phyloP scores from a whole-genome alignment of 2,113 vertebrate genomes.

The Callaeas wilsoni region DNA sequence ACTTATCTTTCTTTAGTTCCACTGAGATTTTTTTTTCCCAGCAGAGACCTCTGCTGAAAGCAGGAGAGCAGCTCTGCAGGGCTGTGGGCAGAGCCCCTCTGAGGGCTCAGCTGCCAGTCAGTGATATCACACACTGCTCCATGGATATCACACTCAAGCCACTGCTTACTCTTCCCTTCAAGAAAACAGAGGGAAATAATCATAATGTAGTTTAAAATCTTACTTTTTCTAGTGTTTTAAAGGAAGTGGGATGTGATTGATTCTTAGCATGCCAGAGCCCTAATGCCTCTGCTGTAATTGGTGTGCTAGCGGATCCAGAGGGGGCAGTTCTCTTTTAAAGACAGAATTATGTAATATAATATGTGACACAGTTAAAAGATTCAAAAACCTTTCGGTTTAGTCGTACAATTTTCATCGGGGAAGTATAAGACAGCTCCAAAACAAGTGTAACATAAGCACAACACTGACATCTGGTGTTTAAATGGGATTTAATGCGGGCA shows the following conservation, averaged over 20 bases:
- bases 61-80: neutral
- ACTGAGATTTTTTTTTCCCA: neutral
- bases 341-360: neutral
- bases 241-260: neutral
- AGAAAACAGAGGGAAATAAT: neutral
- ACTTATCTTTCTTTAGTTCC: neutral
- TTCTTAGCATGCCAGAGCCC: neutral
- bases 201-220: neutral
- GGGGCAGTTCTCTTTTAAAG: neutral
- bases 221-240: neutral
- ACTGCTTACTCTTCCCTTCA: neutral
- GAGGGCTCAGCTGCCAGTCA: neutral
- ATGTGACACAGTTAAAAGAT: neutral
- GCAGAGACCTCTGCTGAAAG: slow-evolving; percentile 25
- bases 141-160: neutral
- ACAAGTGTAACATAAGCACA: slow-evolving; percentile 63
- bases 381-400: neutral
- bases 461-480: slow-evolving; percentile 77
- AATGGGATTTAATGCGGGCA: neutral
- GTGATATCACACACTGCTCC: neutral
- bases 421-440: neutral
- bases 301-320: neutral
- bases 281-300: neutral
- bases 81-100: neutral
- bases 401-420: rapidly evolving